Evolutionary conservation across 2,888 invertebrate species (phyloP), one percentile per base, ranked within the genome.

Genomic region (Cyclophora albipunctata): DNA sequence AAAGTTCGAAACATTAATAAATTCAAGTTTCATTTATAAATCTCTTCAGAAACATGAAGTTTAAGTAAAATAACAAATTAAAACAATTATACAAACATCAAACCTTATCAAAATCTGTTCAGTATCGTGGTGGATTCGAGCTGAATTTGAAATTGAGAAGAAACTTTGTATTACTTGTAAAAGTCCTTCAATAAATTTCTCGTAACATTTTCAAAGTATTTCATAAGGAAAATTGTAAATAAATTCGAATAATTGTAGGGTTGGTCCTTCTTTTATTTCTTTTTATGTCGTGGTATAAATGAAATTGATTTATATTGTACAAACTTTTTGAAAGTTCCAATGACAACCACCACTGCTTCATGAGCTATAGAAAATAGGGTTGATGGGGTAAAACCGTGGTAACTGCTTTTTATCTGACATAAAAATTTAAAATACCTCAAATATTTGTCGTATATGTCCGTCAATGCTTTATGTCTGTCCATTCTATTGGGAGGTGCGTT

Each of bases 171-270:
- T 81, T 73, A 73, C 76, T 80, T 74, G 51, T 53, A 52, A 60
- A 78, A 81, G 72, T 78, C 74, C 63, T 53, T 55, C 73, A 66
- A 81, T 81, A 80, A 80, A 81, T 84, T 81, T 66, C 64, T 65
- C 58, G 52, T 66, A 63, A 73, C 69, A 67, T 62, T 69, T 76
- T 70, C 73, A 66, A 75, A 80, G 79, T 75, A 78, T 82, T 84
- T 79, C 76, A 72, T 76, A 77, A 72, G 73, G 79, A 80, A 81
- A 80, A 79, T 80, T 75, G 71, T 75, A 79, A 77, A 81, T 73
- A 74, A 69, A 71, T 69, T 72, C 49, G 51, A 56, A 60, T 56
- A 58, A 34, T 44, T 48, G n/a, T 52, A 71, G 73, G 75, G 75
- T 42, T 74, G 68, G 7, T 46, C 45, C 46, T 46, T 20, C 20